phyloP scores from a whole-genome alignment of 2,113 vertebrate genomes.

The Embiotoca jacksoni region DNA sequence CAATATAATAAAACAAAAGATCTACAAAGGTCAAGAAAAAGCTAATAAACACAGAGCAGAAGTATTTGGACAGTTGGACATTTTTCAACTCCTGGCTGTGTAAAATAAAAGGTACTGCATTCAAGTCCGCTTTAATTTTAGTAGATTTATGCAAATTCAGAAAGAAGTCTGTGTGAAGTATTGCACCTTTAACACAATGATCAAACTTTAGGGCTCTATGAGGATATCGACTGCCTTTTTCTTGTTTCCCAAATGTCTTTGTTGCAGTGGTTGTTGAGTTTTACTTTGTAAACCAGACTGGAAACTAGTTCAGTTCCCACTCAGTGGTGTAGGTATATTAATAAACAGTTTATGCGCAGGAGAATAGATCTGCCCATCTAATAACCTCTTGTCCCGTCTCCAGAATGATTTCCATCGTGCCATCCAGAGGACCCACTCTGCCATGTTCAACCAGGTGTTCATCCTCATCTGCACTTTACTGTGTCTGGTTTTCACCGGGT shows the following conservation, averaged over 20 bases:
- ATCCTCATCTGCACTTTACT: slow-evolving; percentile 98
- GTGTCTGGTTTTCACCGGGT: slow-evolving; percentile 98
- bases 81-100: no score
- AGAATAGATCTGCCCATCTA: neutral
- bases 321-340: neutral
- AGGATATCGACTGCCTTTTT: no score
- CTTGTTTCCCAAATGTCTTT: neutral
- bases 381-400: neutral
- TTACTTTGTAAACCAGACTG: neutral
- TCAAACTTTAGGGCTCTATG: no score
- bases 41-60: neutral
- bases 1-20: neutral
- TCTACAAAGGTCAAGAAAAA: no score
- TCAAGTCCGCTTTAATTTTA: neutral
- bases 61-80: no score
- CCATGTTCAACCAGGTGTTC: slow-evolving; percentile 99
- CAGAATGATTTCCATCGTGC: slow-evolving; percentile 98
- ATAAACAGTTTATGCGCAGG: rapidly evolving
- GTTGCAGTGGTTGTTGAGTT: neutral
- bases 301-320: neutral
- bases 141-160: neutral
- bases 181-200: neutral
- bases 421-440: slow-evolving; percentile 96
- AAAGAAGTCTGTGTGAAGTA: neutral
- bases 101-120: neutral